Conservation (phyloP, 2,797 vertebrate species). For the Sorex maritimensis region DNA sequence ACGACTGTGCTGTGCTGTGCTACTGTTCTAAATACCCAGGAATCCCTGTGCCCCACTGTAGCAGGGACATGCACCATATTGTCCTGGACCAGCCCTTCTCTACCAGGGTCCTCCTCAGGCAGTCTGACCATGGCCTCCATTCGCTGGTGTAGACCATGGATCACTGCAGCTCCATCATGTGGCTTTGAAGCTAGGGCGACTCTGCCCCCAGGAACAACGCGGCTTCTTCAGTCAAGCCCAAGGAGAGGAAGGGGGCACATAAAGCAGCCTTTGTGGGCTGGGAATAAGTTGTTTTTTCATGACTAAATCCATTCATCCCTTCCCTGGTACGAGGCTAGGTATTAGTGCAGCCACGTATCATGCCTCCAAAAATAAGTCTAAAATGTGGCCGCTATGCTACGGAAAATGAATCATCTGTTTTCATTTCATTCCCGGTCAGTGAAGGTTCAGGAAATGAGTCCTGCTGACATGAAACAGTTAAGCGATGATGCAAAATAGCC, state of each 20-base stretch:
- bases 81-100: neutral
- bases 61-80: fast-evolving
- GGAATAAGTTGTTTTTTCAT: constrained; percentile 76
- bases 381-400: neutral
- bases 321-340: constrained; percentile 53
- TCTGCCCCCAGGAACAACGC: constrained; percentile 69
- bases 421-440: neutral
- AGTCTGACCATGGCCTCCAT: neutral
- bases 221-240: constrained; percentile 74
- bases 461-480: neutral
- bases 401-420: constrained; percentile 30
- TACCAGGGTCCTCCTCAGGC: neutral
- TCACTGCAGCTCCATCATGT: neutral
- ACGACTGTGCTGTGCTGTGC: too few species aligned
- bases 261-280: constrained; percentile 78
- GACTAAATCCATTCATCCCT: constrained; percentile 74
- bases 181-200: constrained; percentile 49
- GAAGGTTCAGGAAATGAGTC: constrained; percentile 9
- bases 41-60: too few species aligned
- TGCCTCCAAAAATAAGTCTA: constrained; percentile 36
- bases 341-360: neutral
- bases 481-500: constrained; percentile 4
- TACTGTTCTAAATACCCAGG: neutral
- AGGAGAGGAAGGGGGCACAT: constrained; percentile 49
- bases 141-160: neutral